Evolutionary conservation across 2,888 invertebrate genomes (phyloP).

Genomic region (Diplolepis rosae): DNA sequence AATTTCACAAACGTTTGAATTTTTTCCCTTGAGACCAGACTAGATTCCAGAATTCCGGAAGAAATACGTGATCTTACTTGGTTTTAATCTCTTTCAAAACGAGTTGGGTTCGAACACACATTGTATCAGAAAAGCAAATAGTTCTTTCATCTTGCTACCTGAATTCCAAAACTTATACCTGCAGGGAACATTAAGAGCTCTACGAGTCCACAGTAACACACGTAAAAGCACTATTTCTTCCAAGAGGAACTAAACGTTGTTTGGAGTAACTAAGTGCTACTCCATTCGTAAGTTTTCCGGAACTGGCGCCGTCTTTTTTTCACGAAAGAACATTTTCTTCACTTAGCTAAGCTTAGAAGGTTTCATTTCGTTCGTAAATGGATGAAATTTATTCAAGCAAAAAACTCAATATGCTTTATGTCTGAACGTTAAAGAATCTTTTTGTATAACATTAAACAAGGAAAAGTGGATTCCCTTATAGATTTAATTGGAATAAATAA

Average conservation of each 20-base stretch:
- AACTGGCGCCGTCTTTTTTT: conserved; percentile 20
- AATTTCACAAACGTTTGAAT: neutral
- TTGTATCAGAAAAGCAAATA: conserved; percentile 22
- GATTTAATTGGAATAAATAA: too few species aligned
- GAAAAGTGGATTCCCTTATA: too few species aligned
- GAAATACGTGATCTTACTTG: conserved; percentile 12
- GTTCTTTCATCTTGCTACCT: conserved; percentile 13
- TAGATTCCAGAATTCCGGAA: conserved; percentile 16
- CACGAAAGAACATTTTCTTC: conserved; percentile 23
- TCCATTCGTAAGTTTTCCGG: conserved; percentile 26
- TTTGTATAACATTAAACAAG: too few species aligned
- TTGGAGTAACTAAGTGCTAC: conserved; percentile 24
- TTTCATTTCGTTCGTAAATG: neutral
- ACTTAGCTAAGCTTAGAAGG: conserved; percentile 9
- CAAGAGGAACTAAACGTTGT: conserved; percentile 12
- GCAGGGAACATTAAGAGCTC: neutral
- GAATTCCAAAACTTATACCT: conserved; percentile 5
- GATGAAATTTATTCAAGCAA: conserved; percentile 12
- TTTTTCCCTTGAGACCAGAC: neutral
- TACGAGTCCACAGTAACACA: neutral
- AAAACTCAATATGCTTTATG: too few species aligned
- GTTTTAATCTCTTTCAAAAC: conserved; percentile 22
- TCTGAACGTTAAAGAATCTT: too few species aligned
- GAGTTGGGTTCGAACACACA: conserved; percentile 12
- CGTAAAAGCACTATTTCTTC: neutral